Percentiles rank a stretch among this genome's conserved stretches.
phyloP scores from a whole-genome alignment of 2,797 vertebrate genomes.

The Orientallactaga sibirica region DNA sequence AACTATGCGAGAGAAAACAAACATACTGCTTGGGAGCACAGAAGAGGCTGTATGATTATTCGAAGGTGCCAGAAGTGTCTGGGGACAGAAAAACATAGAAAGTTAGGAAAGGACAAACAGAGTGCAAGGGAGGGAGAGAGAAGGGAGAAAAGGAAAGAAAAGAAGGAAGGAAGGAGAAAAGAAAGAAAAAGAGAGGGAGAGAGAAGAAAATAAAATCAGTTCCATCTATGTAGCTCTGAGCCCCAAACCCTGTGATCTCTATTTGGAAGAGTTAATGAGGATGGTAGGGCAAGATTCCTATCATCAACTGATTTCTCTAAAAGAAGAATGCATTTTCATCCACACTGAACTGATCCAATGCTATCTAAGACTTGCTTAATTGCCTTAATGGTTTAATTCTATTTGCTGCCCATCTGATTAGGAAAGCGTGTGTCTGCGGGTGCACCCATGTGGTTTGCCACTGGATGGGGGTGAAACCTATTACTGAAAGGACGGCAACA shows the following conservation, averaged over 20 bases:
- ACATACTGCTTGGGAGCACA: slow-evolving; percentile 23
- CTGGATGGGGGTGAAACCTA: slow-evolving; percentile 66
- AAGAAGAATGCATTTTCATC: slow-evolving; percentile 87
- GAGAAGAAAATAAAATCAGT: not conserved
- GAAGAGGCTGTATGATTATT: slow-evolving; percentile 20
- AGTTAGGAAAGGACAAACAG: slow-evolving; percentile 3
- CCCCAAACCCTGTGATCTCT: slow-evolving; percentile 6
- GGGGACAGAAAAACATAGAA: not conserved
- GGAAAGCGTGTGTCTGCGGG: slow-evolving; percentile 69
- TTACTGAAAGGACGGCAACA: slow-evolving; percentile 64
- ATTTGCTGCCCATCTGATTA: slow-evolving; percentile 90
- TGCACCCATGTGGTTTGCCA: slow-evolving; percentile 72
- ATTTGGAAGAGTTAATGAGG: slow-evolving; percentile 67
- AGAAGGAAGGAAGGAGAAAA: not conserved
- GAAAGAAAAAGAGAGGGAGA: too few relatives aligned
- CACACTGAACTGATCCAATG: slow-evolving; percentile 86
- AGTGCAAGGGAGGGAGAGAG: not conserved
- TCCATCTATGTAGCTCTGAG: slow-evolving; percentile 33
- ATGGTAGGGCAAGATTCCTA: slow-evolving; percentile 67
- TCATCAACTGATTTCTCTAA: slow-evolving; percentile 79
- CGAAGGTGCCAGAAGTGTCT: not conserved
- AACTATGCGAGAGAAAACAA: slow-evolving; percentile 15
- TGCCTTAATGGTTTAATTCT: slow-evolving; percentile 90
- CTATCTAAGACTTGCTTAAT: slow-evolving; percentile 88
- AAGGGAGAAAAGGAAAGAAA: too few relatives aligned